Evolutionary conservation across 2,797 vertebrate species (phyloP).

Genomic region (Propithecus deckenii): DNA sequence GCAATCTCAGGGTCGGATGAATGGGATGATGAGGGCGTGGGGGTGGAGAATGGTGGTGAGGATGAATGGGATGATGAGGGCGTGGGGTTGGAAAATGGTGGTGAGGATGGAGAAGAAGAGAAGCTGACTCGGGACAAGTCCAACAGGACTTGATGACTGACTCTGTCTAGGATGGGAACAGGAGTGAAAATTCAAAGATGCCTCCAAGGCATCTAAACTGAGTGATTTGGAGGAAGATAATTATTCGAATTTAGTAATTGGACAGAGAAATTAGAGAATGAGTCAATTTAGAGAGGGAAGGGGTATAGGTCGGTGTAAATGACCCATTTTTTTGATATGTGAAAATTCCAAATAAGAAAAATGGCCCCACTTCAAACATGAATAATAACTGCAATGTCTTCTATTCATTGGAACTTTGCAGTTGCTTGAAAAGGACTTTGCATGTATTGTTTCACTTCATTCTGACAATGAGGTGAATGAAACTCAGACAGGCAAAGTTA

Average conservation of each 20-base stretch:
- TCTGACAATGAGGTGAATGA: not conserved
- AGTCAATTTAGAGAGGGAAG: not conserved
- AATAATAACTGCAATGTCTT: not conserved
- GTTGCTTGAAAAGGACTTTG: not conserved
- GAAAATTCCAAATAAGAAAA: not conserved
- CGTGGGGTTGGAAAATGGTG: accelerated
- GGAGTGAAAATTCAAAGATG: not conserved
- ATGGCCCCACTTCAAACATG: not conserved
- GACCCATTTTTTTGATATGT: not conserved
- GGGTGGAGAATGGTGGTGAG: not conserved
- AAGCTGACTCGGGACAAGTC: not conserved
- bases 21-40: accelerated
- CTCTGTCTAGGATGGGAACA: not conserved
- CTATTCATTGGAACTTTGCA: not conserved
- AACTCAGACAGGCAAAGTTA: not conserved
- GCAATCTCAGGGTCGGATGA: no score
- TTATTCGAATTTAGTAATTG: not conserved
- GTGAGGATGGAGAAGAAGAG: not conserved
- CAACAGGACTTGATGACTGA: accelerated
- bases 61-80: not conserved
- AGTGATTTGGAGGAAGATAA: not conserved
- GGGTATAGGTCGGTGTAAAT: not conserved
- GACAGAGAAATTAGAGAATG: not conserved
- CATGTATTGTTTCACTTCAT: not conserved
- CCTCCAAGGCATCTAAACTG: not conserved